Conservation (phyloP, 2,888 invertebrate genomes). For the Sturmia bella region DNA sequence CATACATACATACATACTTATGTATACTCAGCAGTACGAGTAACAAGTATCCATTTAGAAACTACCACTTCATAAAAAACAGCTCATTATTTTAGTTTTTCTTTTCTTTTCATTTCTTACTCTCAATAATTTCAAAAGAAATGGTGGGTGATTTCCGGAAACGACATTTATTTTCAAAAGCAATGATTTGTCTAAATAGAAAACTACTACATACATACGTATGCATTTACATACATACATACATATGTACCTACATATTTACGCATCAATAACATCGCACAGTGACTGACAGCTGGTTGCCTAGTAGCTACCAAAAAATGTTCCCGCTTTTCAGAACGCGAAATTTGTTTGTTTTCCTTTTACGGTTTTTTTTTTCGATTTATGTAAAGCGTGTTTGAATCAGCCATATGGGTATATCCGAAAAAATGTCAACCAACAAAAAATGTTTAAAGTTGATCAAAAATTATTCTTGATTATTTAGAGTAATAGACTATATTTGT, state of each 20-base stretch:
- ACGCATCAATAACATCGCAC: too few relatives aligned
- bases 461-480: conserved; percentile 31
- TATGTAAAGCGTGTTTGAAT: too few relatives aligned
- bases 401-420: too few relatives aligned
- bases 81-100: too few relatives aligned
- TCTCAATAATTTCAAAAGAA: background rate
- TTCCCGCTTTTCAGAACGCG: too few relatives aligned
- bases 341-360: too few relatives aligned
- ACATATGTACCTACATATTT: too few relatives aligned
- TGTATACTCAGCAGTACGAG: conserved; percentile 3
- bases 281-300: too few relatives aligned
- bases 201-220: background rate
- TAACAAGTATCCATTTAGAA: background rate
- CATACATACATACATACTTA: too few relatives aligned
- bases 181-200: background rate
- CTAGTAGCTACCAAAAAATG: too few relatives aligned
- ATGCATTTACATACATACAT: too few relatives aligned
- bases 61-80: background rate
- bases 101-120: background rate
- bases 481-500: conserved; percentile 39
- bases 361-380: too few relatives aligned
- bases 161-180: background rate
- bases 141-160: background rate
- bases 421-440: conserved; percentile 36
- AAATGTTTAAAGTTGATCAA: conserved; percentile 18